Percentiles rank a stretch among this genome's conserved stretches.
These are phyloP conservation scores for Axis porcinus DNA, from an alignment of 2,113 vertebrate species.

Conservation along the genomic window DNA sequence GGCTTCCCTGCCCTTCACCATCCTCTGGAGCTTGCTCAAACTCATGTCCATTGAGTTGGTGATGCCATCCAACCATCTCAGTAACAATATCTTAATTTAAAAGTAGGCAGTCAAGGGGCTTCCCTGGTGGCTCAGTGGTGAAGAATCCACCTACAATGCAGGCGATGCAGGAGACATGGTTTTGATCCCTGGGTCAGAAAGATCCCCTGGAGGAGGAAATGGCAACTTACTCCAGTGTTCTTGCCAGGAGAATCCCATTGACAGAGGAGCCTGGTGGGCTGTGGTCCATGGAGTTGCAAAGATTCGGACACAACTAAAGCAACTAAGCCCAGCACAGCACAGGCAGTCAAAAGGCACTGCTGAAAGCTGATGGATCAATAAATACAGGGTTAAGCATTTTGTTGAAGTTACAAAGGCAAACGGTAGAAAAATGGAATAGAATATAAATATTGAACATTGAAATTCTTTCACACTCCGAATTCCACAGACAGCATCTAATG, in stretches of 20 bases:
- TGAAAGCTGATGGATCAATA: not conserved
- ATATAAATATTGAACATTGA: not conserved
- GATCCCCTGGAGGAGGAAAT: not conserved
- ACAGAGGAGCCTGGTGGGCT: not conserved
- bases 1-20: not conserved
- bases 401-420: conserved; percentile 6
- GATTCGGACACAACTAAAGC: not conserved
- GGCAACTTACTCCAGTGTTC: not conserved
- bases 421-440: not conserved
- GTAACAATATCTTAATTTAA: not conserved
- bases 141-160: not conserved
- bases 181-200: not conserved
- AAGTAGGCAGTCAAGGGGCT: not conserved
- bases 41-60: not conserved
- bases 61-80: not conserved
- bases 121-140: not conserved
- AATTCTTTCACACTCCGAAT: not conserved
- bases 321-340: not conserved
- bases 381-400: not conserved
- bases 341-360: not conserved
- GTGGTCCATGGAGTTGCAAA: not conserved
- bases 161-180: not conserved
- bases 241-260: not conserved
- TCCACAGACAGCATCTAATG: not conserved
- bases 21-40: not conserved